Evolutionary conservation across 1,140 invertebrate genomes (phyloP).

Genomic region (Dendrolimus punctatus): DNA sequence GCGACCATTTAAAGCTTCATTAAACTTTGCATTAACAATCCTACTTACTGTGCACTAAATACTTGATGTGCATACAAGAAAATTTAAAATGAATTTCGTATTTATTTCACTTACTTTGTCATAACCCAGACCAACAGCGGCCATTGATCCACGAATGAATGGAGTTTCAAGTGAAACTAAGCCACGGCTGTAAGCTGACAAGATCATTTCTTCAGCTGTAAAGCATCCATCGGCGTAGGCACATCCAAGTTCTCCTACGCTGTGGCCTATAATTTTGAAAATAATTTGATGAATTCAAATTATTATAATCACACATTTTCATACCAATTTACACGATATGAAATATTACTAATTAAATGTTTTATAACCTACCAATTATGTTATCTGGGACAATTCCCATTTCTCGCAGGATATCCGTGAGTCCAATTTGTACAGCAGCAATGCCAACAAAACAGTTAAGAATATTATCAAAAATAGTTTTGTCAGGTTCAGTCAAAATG

Average conservation of each 20-base stretch:
- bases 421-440: conserved; percentile 85
- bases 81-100: background rate
- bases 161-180: too few relatives aligned
- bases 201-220: conserved; percentile 16
- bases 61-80: too few relatives aligned
- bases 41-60: too few relatives aligned
- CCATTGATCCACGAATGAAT: too few relatives aligned
- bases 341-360: too few relatives aligned
- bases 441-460: conserved; percentile 90
- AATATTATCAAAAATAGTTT: conserved; percentile 81
- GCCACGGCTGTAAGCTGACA: too few relatives aligned
- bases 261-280: conserved; percentile 7
- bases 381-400: conserved; percentile 83
- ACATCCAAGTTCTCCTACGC: conserved; percentile 15
- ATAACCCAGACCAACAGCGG: conserved; percentile 12
- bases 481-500: conserved; percentile 80
- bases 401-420: conserved; percentile 80
- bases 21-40: too few relatives aligned
- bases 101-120: conserved; percentile 7
- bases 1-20: too few relatives aligned
- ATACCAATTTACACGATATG: too few relatives aligned
- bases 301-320: too few relatives aligned
- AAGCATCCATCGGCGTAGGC: conserved; percentile 17
- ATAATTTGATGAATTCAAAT: too few relatives aligned
- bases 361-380: conserved; percentile 74